phyloP scores from a whole-genome alignment of 2,113 vertebrate genomes.

The Burhinus oedicnemus region DNA sequence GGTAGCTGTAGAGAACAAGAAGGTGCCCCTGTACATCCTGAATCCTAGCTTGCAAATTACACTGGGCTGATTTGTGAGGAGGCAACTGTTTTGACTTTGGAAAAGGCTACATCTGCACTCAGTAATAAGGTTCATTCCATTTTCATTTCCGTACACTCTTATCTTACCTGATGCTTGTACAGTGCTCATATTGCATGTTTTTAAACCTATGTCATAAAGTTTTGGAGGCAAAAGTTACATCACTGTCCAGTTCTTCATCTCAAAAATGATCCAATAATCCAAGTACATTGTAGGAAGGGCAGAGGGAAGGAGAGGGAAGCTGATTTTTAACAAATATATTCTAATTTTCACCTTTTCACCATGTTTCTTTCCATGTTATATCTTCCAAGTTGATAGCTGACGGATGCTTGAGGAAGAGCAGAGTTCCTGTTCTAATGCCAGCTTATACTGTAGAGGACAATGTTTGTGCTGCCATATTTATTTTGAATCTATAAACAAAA shows the following conservation, averaged over 20 bases:
- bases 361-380: not conserved
- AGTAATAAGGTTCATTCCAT: not conserved
- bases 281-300: not conserved
- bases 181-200: not conserved
- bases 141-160: not conserved
- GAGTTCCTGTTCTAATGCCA: not conserved
- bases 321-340: not conserved
- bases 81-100: not conserved
- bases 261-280: not conserved
- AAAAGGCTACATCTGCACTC: not conserved
- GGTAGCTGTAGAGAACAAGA: not conserved
- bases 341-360: not conserved
- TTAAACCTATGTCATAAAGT: not conserved
- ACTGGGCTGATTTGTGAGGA: not conserved
- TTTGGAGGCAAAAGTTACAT: not conserved
- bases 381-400: not conserved
- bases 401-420: not conserved
- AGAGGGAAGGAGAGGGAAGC: too few relatives aligned
- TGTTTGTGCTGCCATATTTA: not conserved
- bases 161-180: not conserved
- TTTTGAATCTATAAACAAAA: not conserved
- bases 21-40: not conserved
- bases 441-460: not conserved
- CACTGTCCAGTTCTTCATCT: not conserved
- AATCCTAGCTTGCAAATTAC: not conserved